Conservation (phyloP, 2,797 vertebrate species). For the Propithecus perrieri region DNA sequence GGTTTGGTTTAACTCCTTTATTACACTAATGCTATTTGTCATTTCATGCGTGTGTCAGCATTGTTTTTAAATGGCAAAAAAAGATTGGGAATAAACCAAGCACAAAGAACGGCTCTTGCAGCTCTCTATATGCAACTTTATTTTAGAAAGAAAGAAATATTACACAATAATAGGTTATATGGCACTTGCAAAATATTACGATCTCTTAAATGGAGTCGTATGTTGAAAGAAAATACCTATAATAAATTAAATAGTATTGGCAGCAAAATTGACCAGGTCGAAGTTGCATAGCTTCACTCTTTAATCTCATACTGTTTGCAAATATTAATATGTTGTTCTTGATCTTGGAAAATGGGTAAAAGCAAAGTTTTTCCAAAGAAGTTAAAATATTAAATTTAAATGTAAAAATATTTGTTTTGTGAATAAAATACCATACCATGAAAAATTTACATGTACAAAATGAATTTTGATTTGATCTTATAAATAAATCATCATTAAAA, state of each 20-base stretch:
- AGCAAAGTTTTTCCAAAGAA: not conserved
- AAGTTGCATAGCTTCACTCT: not conserved
- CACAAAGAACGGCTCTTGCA: conserved; percentile 86
- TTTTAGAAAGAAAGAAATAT: conserved; percentile 72
- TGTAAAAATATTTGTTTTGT: not conserved
- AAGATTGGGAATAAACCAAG: conserved; percentile 85
- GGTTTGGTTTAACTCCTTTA: conserved; percentile 85
- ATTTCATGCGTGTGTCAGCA: conserved; percentile 91
- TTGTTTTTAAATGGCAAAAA: conserved; percentile 87
- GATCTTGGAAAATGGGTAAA: not conserved
- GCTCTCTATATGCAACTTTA: conserved; percentile 79
- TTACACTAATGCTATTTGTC: conserved; percentile 89
- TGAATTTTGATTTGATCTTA: not conserved
- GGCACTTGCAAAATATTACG: conserved; percentile 34
- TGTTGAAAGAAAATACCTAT: not conserved
- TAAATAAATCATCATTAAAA: conserved; percentile 20
- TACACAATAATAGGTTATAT: conserved; percentile 36
- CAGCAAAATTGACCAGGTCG: not conserved
- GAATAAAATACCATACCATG: not conserved
- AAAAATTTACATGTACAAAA: not conserved
- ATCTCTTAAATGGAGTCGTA: not conserved
- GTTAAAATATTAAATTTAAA: not conserved
- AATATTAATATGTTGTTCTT: not conserved
- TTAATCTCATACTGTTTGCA: not conserved
- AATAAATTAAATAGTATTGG: conserved; percentile 6